Evolutionary conservation across 2,113 vertebrate genomes (phyloP), one percentile per base, ranked within the genome.

Genomic region (Psammodynastes pulverulentus): DNA sequence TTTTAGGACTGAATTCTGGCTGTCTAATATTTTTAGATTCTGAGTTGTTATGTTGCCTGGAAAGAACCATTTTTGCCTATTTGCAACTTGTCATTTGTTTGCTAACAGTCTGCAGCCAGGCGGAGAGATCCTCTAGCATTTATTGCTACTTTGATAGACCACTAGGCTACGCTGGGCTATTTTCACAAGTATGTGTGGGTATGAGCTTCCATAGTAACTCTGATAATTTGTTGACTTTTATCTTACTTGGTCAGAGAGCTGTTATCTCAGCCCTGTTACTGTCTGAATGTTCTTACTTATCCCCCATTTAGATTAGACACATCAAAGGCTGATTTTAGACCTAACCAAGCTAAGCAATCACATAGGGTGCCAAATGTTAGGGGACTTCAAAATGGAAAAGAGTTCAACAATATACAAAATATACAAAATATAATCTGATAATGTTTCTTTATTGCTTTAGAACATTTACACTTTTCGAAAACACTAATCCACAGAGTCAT

Each of bases 131-230:
- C 1, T 12, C 23, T 79, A 52, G 9, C 56, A 43, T 45, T 90
- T 45, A 9, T 87, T n/a, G 2, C 58, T 87, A 51, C 0, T 92
- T 58, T 92, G 62, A 54, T 86, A 86, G 0, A 0, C 15, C 54
- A 52, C 87, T 0, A 0, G 53, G 3, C 15, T 0, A 0, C 54
- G 92, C 34, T 79, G 89, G 96, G 89, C 62, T 94, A 94, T 94
- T 97, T 97, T 96, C 95, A 92, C 96, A 92, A 86, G 86, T 88
- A 92, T 91, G 84, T 95, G 96, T 87, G 94, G 93, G 92, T 58
- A 0, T 93, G 67, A 19, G 21, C 93, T 95, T 95, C 86, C 92
- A 92, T 10, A 48, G 86, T 58, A 4, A 3, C 51, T 95, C 93
- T 0, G 0, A 53, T 84, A 91, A 84, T 96, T 96, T 92, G 85